A percentile compares a stretch with the other conserved stretches of the same genome.
Conservation (phyloP, 2,113 vertebrate genomes). For the Amazona vittata region DNA sequence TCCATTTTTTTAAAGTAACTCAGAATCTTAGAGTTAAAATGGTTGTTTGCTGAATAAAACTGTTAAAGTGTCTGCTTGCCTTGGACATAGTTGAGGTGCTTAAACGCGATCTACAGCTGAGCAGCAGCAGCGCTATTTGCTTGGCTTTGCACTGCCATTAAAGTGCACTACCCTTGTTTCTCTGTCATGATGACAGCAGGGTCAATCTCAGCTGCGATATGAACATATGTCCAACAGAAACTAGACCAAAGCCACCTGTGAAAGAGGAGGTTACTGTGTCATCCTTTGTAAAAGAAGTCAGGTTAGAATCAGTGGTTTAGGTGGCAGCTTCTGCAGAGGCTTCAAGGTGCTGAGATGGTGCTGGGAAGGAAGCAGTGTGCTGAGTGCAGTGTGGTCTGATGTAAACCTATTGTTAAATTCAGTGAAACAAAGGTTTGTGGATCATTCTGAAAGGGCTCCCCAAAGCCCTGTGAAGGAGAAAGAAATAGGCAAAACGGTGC, state of each 20-base stretch:
- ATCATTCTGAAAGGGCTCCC: neutral
- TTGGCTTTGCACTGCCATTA: neutral
- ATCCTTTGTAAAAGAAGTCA: neutral
- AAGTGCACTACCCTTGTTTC: neutral
- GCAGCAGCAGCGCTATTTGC: neutral
- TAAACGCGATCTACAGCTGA: neutral
- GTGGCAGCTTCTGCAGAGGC: neutral
- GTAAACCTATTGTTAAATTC: neutral
- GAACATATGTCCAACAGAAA: neutral
- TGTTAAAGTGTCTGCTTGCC: neutral
- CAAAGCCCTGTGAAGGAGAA: neutral
- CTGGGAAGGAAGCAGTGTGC: neutral
- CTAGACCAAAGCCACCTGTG: neutral
- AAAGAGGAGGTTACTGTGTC: neutral
- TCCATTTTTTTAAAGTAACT: slow-evolving; percentile 5
- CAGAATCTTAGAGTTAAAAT: neutral
- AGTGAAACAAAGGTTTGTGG: neutral
- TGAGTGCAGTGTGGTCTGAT: too few relatives aligned
- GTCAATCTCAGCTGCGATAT: neutral
- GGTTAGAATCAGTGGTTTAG: neutral
- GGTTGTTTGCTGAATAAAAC: neutral
- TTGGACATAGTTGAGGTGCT: fast-evolving
- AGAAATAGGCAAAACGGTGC: neutral
- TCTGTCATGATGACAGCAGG: neutral
- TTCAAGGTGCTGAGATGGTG: fast-evolving